Evolutionary conservation across 2,797 vertebrate species (phyloP), one percentile per base, ranked within the genome.

Genomic region (Sciurus carolinensis): DNA sequence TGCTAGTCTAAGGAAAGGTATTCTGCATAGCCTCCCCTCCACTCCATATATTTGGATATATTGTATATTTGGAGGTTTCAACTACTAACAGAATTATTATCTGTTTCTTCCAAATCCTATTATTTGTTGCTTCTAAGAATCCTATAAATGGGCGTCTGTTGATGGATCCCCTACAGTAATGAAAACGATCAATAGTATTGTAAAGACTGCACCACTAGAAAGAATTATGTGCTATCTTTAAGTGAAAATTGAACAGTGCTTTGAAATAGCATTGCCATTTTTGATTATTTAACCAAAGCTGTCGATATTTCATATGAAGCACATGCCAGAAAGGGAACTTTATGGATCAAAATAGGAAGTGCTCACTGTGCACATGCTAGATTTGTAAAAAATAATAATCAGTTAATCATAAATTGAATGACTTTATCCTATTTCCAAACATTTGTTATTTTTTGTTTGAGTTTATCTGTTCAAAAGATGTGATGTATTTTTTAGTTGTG

Each of bases 201-300:
- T 98, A 98, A 98, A 98, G 98, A 97, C 97, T 97, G 91, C 62
- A 97, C 97, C 96, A 98, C 96, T 94, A 87, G 94, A 97, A 98
- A 98, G 98, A 98, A 97, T 98, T 98, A 98, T 98, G 98, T 97
- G 96, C 96, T 97, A 92, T 98, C 98, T 98, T 98, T 98, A 99
- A 98, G 98, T 98, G 98, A 98, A 98, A 99, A 99, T 98, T 98
- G 98, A 98, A 98, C 98, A 97, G 98, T 96, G 97, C 98, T 98
- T 98, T 98, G 98, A 98, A 98, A 98, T 97, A 98, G 96, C 81
- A 54, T 97, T 76, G 97, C 98, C 96, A 98, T 95, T 90, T 98
- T 98, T 98, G 98, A 98, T 98, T 98, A 98, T 98, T 98, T 99
- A 98, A 98, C 97, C 93, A 90, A 97, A 97, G 97, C 94, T 83